A percentile compares a stretch with the other conserved stretches of the same genome.
Evolutionary conservation across 2,888 invertebrate species (phyloP).

Genomic region (Acronicta leporina): DNA sequence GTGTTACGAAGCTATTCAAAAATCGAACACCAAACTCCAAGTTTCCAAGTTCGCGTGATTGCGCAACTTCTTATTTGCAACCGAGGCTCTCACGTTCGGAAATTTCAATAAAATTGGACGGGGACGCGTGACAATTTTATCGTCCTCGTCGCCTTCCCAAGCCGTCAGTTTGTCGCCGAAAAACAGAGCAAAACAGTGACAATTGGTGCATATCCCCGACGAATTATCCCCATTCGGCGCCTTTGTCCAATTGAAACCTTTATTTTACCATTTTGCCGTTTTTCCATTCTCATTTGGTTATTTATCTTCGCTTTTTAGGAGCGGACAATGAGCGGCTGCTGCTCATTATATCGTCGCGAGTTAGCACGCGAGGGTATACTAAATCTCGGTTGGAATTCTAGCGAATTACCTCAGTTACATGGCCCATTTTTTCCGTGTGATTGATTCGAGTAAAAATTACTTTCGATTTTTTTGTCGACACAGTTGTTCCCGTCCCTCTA

Average conservation of each 20-base stretch:
- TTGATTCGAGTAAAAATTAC: slow-evolving; percentile 88
- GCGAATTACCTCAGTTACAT: slow-evolving; percentile 85
- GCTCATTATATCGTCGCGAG: slow-evolving; percentile 85
- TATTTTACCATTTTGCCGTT: slow-evolving; percentile 87
- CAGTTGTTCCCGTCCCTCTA: slow-evolving; percentile 40
- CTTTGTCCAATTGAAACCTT: slow-evolving; percentile 88
- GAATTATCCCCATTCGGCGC: slow-evolving; percentile 88
- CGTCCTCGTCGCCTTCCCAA: slow-evolving; percentile 60
- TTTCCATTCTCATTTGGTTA: slow-evolving; percentile 89
- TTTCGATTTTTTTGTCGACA: slow-evolving; percentile 75
- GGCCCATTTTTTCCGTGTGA: slow-evolving; percentile 84
- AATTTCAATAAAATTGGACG: slow-evolving; percentile 60
- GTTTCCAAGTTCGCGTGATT: slow-evolving; percentile 25
- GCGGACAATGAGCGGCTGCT: slow-evolving; percentile 70
- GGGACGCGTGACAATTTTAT: slow-evolving; percentile 79
- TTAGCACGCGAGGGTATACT: slow-evolving; percentile 84
- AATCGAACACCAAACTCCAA: slow-evolving; percentile 7
- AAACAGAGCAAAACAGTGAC: slow-evolving; percentile 85
- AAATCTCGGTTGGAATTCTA: slow-evolving; percentile 88
- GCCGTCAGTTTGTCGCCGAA: slow-evolving; percentile 74
- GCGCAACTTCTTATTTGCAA: slow-evolving; percentile 41
- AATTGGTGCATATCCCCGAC: slow-evolving; percentile 88
- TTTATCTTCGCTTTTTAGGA: slow-evolving; percentile 86
- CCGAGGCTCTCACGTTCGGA: slow-evolving; percentile 44
- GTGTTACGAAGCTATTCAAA: too few species aligned